Percentiles rank a stretch among this genome's conserved stretches.
Evolutionary conservation across 2,113 vertebrate genomes (phyloP).

Genomic region (Thermophis baileyi): DNA sequence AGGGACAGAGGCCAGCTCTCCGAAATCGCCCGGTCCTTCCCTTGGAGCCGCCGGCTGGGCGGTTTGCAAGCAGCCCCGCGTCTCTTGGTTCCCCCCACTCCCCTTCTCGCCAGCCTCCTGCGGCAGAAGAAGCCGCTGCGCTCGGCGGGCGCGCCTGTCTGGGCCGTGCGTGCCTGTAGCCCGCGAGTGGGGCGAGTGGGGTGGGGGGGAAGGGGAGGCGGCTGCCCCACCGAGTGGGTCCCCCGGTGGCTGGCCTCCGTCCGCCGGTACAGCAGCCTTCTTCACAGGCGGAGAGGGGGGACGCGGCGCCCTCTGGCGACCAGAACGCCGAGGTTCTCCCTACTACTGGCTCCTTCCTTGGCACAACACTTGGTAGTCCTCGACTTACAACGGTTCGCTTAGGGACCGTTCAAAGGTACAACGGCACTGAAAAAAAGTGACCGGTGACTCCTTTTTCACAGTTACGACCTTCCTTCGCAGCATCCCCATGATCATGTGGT

Average conservation of each 20-base stretch:
- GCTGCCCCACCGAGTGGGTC: background rate
- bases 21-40: background rate
- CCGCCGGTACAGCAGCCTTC: background rate
- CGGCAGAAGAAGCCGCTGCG: background rate
- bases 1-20: background rate
- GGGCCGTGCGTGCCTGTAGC: background rate
- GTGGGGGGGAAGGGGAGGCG: rapidly evolving
- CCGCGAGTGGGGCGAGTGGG: background rate
- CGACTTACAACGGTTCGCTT: background rate
- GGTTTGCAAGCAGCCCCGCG: background rate
- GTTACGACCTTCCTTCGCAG: too few relatives aligned
- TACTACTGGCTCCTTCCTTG: background rate
- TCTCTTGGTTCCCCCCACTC: background rate
- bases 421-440: too few relatives aligned
- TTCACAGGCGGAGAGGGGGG: background rate
- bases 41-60: background rate
- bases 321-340: background rate
- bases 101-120: background rate
- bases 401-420: background rate
- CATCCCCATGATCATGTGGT: too few relatives aligned
- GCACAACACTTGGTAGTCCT: background rate
- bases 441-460: too few relatives aligned
- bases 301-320: background rate
- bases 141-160: background rate
- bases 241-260: background rate